Base-by-base conservation (phyloP, 2,888 invertebrate genomes). In the Drosophila cyrtoloma region DNA sequence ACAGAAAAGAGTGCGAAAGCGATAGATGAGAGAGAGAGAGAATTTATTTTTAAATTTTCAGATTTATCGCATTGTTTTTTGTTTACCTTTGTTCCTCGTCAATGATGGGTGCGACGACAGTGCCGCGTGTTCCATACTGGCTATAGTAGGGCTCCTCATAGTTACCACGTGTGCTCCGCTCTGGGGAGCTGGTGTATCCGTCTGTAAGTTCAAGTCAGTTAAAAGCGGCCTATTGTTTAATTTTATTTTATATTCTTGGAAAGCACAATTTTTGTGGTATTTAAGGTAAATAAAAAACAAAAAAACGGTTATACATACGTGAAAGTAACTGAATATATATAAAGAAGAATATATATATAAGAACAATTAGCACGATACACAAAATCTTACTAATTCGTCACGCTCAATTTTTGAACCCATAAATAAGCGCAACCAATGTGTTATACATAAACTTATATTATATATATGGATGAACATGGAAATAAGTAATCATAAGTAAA, bases 91-190 rank as follows among this genome's bases (percentile, higher is more conserved):
- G 95, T 94, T 98, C 98, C 93, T 98, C 98, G 91, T 98, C 98
- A 82, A 98, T 98, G 69, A 98, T 96, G 6, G 98, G 98, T 10
- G 98, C 97, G 74, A 97, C 97, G 55, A 95, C 95, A 2, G 95
- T 91, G 4, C 95, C 94, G 39, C 95, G 93, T 9, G 95, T 96
- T 9, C 96, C 95, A 92, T 96, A 97, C 91, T 97, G 97, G 60
- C 97, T 95, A 90, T 97, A 97, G 93, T 97, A 97, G 0, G 97
- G 97, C 90, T 98, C 98, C 91, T 97, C 97, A 89, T 97, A 97
- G 19, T 96, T 95, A 60, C 95, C 95, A 32, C 97, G 94, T 6
- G 96, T 95, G 55, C 95, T 95, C 74, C 97, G 95, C 92, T 97
- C 97, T 0, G 98, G 97, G 2, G 97, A 97, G 63, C 97, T 97